phyloP scores from a whole-genome alignment of 2,113 vertebrate genomes.

The Urocynchramus pylzowi region DNA sequence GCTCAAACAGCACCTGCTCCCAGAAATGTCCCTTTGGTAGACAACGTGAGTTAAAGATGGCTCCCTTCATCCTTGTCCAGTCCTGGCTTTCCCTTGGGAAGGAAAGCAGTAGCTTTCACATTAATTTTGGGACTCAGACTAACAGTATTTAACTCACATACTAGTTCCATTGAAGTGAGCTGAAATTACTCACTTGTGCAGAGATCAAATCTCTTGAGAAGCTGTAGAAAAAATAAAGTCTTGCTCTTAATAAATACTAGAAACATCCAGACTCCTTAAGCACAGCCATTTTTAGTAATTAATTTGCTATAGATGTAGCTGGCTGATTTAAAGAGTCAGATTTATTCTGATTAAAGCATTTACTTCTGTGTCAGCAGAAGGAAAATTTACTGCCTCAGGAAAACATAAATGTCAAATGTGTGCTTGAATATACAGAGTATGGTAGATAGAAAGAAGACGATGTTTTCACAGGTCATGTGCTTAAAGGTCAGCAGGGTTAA shows the following conservation, averaged over 20 bases:
- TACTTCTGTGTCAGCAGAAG: slow-evolving; percentile 2
- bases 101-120: neutral
- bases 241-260: neutral
- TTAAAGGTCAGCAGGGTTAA: slow-evolving; percentile 28
- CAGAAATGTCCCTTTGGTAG: neutral
- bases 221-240: neutral
- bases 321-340: slow-evolving; percentile 42
- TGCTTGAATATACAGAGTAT: slow-evolving; percentile 19
- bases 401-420: slow-evolving; percentile 55
- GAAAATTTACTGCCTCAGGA: slow-evolving; percentile 43
- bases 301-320: slow-evolving; percentile 14
- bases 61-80: neutral
- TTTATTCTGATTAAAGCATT: slow-evolving; percentile 54
- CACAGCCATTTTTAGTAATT: neutral
- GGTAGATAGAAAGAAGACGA: slow-evolving; percentile 52
- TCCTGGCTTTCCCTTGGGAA: neutral
- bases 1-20: neutral
- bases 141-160: neutral
- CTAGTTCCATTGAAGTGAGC: neutral
- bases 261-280: neutral
- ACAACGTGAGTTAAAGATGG: neutral
- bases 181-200: neutral
- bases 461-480: slow-evolving; percentile 46
- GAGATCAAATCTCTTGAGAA: neutral
- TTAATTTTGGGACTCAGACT: neutral